Percentiles rank a stretch among this genome's conserved stretches.
Evolutionary conservation across 2,113 vertebrate genomes (phyloP).

Genomic region (Sprattus sprattus): DNA sequence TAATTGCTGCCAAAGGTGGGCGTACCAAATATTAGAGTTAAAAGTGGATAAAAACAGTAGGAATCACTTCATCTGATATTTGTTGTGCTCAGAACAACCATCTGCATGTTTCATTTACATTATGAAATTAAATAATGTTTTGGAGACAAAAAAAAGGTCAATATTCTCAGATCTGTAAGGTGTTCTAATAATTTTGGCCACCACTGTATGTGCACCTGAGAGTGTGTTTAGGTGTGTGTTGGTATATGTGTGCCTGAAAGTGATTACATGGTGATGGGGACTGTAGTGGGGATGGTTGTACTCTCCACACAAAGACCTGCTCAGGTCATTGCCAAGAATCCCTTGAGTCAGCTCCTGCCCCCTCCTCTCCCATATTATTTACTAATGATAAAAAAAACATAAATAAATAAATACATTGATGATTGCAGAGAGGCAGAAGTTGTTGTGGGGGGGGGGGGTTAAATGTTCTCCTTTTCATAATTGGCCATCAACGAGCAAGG

Average conservation of each 20-base stretch:
- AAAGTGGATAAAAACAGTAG: no score
- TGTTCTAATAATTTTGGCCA: no score
- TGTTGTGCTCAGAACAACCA: no score
- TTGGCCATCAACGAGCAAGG: slow-evolving; percentile 9
- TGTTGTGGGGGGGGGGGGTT: background rate
- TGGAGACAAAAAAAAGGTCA: no score
- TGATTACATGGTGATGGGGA: background rate
- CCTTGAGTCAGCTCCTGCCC: slow-evolving; percentile 21
- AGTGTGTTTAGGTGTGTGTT: background rate
- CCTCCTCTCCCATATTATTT: background rate
- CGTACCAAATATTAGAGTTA: no score
- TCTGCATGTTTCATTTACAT: no score
- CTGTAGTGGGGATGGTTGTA: background rate
- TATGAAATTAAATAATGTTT: no score
- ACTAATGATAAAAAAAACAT: background rate
- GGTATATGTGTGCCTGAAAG: background rate
- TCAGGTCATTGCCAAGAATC: slow-evolving; percentile 19
- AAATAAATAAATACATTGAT: background rate
- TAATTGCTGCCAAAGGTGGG: no score
- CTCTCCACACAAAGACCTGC: background rate
- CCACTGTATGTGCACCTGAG: background rate
- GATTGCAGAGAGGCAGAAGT: background rate
- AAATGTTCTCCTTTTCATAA: background rate
- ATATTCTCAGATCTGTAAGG: no score
- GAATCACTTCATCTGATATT: no score